Conservation (phyloP, 2,113 vertebrate genomes). For the Saccopteryx bilineata region DNA sequence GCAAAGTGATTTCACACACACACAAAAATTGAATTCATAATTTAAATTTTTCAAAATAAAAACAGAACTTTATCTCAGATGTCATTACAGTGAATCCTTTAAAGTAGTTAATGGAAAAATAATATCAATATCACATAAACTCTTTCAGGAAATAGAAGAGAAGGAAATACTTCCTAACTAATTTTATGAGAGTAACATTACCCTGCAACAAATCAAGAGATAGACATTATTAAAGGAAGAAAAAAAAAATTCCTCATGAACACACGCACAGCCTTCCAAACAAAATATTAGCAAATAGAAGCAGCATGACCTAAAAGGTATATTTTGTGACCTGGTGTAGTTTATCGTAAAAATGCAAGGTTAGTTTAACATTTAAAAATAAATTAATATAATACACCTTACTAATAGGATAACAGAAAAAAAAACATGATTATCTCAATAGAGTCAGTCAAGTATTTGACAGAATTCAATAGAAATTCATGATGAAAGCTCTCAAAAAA, state of each 20-base stretch:
- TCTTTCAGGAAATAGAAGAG: neutral
- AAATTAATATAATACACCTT: neutral
- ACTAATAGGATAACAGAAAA: neutral
- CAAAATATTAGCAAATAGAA: neutral
- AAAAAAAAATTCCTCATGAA: neutral
- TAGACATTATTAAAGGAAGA: neutral
- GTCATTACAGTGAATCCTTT: neutral
- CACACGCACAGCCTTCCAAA: neutral
- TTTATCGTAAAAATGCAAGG: slow-evolving; percentile 32
- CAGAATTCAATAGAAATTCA: slow-evolving; percentile 1
- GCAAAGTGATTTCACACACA: too few relatives aligned
- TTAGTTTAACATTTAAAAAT: slow-evolving; percentile 16
- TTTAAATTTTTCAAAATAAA: neutral
- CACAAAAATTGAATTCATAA: neutral
- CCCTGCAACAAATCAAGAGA: neutral
- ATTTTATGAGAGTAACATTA: neutral
- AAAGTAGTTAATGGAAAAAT: neutral
- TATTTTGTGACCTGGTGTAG: neutral
- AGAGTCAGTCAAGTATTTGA: neutral
- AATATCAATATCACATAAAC: neutral
- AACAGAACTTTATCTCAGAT: neutral
- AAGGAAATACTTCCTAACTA: neutral
- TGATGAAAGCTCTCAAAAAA: slow-evolving; percentile 16
- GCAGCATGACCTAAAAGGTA: neutral
- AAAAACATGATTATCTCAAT: neutral